Evolutionary conservation across 2,113 vertebrate genomes (phyloP), one percentile per base, ranked within the genome.

Genomic region (Hippocampus guttulatus): DNA sequence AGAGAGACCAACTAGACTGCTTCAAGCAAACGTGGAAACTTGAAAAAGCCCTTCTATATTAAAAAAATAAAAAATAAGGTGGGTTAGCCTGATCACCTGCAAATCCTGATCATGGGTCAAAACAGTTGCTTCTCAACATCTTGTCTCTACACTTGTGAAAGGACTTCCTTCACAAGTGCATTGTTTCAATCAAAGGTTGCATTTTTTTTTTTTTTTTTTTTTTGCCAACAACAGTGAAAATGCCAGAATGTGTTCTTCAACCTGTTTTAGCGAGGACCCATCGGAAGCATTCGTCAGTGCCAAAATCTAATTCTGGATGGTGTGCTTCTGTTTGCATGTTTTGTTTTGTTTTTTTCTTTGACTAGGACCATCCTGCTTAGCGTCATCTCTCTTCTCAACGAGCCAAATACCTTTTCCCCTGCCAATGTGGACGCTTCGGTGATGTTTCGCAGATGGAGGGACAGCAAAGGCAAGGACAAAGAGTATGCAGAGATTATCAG

Each of bases 391-490:
- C 91, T 99, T 92, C 95, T 99, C 88, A 98, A 98, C 69, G 96
- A 99, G 91, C 97, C 97, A 87, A 99, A 98, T 92, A 98, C 96
- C 10, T 99, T 99, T 88, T 98, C 96, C 16, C 97, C 97, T 7
- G 96, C 96, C 75, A 98, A 98, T 0, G 97, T 98, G 85, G 97
- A 99, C 38, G 96, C 96, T 0, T 98, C 97, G 0, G 97, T 98
- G 81, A 98, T 98, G 96, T 98, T 98, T 91, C 95, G 96, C 82
- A 98, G 98, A 88, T 98, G 97, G 97, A 95, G 97, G 81, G 96
- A 99, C 91, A 99, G 97, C 88, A 98, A 98, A 93, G 97, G 96
- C 81, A 98, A 98, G 88, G 97, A 98, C 88, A 98, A 98, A 90
- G 97, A 99, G 80, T 98, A 98, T 0, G 96, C 95, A 1, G 95